phyloP scores from a whole-genome alignment of 1,140 invertebrate genomes.

The Leguminivora glycinivorella region DNA sequence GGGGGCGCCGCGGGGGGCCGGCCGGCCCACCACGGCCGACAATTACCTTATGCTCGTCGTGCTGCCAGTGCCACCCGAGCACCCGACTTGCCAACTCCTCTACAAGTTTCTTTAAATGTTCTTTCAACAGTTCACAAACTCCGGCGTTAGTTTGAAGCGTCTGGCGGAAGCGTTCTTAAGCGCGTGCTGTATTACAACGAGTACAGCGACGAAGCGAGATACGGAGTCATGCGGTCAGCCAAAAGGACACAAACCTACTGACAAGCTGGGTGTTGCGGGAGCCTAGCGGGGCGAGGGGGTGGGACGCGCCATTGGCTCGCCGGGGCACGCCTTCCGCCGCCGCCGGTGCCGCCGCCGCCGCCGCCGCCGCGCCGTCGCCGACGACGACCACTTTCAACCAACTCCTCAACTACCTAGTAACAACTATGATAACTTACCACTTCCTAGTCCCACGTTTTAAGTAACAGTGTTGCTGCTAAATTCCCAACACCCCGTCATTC shows the following conservation, averaged over 20 bases:
- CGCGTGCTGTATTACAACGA: constrained; percentile 72
- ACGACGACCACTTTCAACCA: constrained; percentile 31
- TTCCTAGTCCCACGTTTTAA: constrained; percentile 33
- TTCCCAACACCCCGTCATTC: background rate
- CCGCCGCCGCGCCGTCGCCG: constrained; percentile 44
- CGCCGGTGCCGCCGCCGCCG: constrained; percentile 48
- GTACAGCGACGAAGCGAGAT: constrained; percentile 78
- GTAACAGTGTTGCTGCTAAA: constrained; percentile 6
- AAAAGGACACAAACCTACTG: constrained; percentile 80
- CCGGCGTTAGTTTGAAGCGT: constrained; percentile 49
- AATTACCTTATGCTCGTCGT: constrained; percentile 49
- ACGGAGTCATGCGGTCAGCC: constrained; percentile 80
- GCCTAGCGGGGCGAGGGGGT: constrained; percentile 60
- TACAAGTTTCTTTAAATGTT: constrained; percentile 56
- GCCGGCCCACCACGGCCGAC: constrained; percentile 59
- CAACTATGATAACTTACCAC: constrained; percentile 42
- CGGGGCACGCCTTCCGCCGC: constrained; percentile 65
- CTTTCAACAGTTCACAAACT: constrained; percentile 53
- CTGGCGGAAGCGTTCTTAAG: constrained; percentile 67
- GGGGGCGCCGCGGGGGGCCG: constrained; percentile 42
- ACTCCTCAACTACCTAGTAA: constrained; percentile 39
- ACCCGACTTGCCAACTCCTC: constrained; percentile 52
- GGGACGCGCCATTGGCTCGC: constrained; percentile 69
- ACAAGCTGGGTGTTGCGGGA: constrained; percentile 62
- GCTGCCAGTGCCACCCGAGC: constrained; percentile 53